Evolutionary conservation across 2,113 vertebrate genomes (phyloP).

Genomic region (Podilymbus podiceps): DNA sequence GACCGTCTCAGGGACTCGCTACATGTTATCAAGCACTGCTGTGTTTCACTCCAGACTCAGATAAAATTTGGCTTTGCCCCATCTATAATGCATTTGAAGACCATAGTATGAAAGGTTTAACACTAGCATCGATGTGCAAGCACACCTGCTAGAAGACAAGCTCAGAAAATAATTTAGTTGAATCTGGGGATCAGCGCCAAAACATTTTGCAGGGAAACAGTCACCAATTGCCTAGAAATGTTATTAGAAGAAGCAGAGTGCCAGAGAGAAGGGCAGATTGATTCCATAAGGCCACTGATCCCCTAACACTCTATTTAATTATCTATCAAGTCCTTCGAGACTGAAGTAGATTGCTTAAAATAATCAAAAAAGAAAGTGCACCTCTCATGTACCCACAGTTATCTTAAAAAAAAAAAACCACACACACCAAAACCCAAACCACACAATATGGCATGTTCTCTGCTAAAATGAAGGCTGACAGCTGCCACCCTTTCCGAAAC

Average conservation of each 20-base stretch:
- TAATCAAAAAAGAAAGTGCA: background rate
- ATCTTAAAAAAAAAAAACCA: background rate
- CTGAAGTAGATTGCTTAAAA: slow-evolving; percentile 31
- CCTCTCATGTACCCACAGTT: background rate
- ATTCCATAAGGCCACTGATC: slow-evolving; percentile 36
- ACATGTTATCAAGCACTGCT: background rate
- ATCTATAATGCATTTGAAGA: background rate
- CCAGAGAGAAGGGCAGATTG: background rate
- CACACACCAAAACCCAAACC: background rate
- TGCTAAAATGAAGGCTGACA: background rate
- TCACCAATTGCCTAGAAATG: background rate
- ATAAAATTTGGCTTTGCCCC: background rate
- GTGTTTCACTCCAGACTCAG: background rate
- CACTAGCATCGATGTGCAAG: background rate
- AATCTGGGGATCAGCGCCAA: background rate
- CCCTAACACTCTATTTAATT: slow-evolving; percentile 55
- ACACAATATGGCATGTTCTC: background rate
- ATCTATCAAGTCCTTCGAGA: slow-evolving; percentile 14
- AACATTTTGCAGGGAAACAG: background rate
- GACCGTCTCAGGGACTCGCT: background rate
- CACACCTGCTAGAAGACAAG: background rate
- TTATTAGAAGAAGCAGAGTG: background rate
- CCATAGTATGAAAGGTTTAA: background rate
- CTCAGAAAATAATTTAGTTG: background rate
- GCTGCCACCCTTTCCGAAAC: background rate